Base-by-base conservation (phyloP, 1,140 invertebrate genomes). In the Eriosoma lanigerum region DNA sequence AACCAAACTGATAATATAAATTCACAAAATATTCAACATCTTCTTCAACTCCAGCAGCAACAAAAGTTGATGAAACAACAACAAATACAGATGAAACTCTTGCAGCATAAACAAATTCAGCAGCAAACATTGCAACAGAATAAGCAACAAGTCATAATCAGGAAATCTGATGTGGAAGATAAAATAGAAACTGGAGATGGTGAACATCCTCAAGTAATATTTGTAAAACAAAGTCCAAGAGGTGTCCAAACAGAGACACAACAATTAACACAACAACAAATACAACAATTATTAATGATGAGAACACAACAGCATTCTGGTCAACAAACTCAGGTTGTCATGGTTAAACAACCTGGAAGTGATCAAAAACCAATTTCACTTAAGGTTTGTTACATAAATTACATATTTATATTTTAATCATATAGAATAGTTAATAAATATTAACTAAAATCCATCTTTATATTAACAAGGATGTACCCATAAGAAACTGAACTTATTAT, bases 201-300 rank as follows among this genome's bases (percentile, higher is more conserved):
- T 26, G 75, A 78, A 48, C 75, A 62, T 38, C 24, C 75, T 19
- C 75, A 78, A 48, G 56, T 78, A 19, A 62, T 62, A 44, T 78
- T 62, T 46, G 58, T 78, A 62, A 78, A 62, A 78, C 75, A 78
- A 9, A 15, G 75, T 60, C 38, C 38, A 26, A 78, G 56, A 62
- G 44, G 58, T 46, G 38, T 46, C 13, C 73, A 76, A 26, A 26
- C 81, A 54, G 60, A 80, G 13, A 10, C 82, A 50, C 82, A 83
- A 80, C 84, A 85, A 54, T 82, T 85, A 44, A 83, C 82, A 21
- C 82, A 82, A 50, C 83, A 84, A 50, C 83, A 84, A 56, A 70
- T 84, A 15, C 83, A 84, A 70, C 82, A 83, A 32, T 80, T 83
- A 70, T 68, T 84, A 15, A 54, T 84, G 38, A 26, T 83, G 19